Conservation (phyloP, 2,113 vertebrate species). For the Sorex fumeus region DNA sequence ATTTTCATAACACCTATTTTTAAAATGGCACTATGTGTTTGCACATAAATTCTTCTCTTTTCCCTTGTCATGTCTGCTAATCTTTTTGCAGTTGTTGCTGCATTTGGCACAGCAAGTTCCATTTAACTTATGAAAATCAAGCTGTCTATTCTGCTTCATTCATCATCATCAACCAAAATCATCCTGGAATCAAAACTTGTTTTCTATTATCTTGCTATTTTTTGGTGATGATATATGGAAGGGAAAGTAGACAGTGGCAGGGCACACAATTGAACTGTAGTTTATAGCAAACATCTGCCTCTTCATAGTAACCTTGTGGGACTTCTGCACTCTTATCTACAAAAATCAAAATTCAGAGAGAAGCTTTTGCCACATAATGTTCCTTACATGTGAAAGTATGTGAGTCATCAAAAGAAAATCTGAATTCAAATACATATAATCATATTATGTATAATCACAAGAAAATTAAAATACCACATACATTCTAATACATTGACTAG, state of each 20-base stretch:
- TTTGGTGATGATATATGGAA: conserved; percentile 82
- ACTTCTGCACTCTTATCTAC: conserved; percentile 50
- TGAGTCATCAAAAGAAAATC: conserved; percentile 64
- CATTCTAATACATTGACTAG: background rate
- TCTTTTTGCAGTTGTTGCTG: conserved; percentile 76
- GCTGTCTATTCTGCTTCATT: conserved; percentile 84
- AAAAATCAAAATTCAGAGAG: conserved; percentile 75
- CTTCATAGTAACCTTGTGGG: conserved; percentile 63
- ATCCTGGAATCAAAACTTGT: conserved; percentile 85
- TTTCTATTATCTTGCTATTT: conserved; percentile 86
- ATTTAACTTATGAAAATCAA: conserved; percentile 86
- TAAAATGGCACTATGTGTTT: conserved; percentile 74
- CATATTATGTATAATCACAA: conserved; percentile 27
- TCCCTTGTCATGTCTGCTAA: conserved; percentile 82
- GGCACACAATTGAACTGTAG: conserved; percentile 58
- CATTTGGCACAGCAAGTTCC: conserved; percentile 77
- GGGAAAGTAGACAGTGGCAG: conserved; percentile 73
- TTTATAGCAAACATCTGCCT: conserved; percentile 80
- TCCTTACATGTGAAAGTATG: conserved; percentile 47
- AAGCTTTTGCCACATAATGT: conserved; percentile 43
- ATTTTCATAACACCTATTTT: conserved; percentile 73
- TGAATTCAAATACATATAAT: conserved; percentile 30
- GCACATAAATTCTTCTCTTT: conserved; percentile 81
- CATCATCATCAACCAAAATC: conserved; percentile 86
- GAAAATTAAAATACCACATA: background rate